phyloP scores from a whole-genome alignment of 2,888 invertebrate genomes.

The Ligdia adustata region DNA sequence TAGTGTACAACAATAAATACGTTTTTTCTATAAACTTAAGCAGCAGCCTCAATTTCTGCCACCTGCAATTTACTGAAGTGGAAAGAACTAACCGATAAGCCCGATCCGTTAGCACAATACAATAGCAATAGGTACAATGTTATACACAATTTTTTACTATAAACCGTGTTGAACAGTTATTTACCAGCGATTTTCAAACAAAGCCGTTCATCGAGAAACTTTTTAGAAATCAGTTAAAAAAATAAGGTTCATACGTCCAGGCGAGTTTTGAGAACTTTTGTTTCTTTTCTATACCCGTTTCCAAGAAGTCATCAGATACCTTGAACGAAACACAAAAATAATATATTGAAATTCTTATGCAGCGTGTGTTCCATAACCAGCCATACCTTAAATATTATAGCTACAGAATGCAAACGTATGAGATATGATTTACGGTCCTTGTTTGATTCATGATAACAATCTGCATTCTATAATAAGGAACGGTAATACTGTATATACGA shows the following conservation, averaged over 20 bases:
- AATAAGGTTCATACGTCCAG: conserved; percentile 10
- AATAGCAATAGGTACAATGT: conserved; percentile 25
- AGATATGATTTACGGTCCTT: not conserved
- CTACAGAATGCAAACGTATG: not conserved
- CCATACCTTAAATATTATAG: not conserved
- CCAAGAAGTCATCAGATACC: conserved; percentile 5
- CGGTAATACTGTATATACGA: too few relatives aligned
- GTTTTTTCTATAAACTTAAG: conserved; percentile 14
- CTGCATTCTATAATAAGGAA: conserved; percentile 10
- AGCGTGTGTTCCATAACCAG: conserved; percentile 1
- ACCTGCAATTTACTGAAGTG: conserved; percentile 35
- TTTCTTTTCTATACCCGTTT: conserved; percentile 9
- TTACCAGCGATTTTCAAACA: conserved; percentile 36
- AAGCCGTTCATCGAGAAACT: conserved; percentile 18
- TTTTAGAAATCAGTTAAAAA: conserved; percentile 10
- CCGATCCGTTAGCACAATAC: conserved; percentile 25
- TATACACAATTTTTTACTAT: conserved; percentile 44
- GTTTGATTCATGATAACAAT: conserved; percentile 6
- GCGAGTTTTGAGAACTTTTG: conserved; percentile 17
- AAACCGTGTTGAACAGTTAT: conserved; percentile 28
- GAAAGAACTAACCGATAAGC: conserved; percentile 42
- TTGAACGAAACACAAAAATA: conserved; percentile 12
- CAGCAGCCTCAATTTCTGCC: conserved; percentile 8
- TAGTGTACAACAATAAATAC: too few relatives aligned
- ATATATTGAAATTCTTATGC: conserved; percentile 9